Evolutionary conservation across 2,113 vertebrate species (phyloP), one percentile per base, ranked within the genome.

Genomic region (Actinemys pallida): DNA sequence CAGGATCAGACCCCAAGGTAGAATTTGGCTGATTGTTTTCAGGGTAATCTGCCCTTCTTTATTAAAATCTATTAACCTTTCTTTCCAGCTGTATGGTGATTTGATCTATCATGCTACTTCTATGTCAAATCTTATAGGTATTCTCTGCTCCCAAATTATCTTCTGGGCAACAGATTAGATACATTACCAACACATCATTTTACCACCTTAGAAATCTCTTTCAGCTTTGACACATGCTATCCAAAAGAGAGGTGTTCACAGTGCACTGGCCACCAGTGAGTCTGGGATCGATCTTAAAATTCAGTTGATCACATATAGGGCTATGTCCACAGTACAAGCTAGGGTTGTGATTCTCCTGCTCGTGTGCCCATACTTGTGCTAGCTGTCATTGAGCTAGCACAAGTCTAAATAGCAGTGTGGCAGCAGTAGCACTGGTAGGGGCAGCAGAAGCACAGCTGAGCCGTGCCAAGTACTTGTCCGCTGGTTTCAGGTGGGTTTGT

Each of bases 151-250:
- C 27, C 25, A 86, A 29, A 78, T 81, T 88, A 20, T 87, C 81
- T 81, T 87, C 82, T 69, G 27, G 6, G 7, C 69, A 87, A 83
- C 22, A 88, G 84, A 94, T 89, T 57, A 92, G 93, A 78, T 75
- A 81, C 25, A 5, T 65, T 86, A 22, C 86, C n/a, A 93, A 92
- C 65, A 79, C 13, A 87, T 90, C 29, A 90, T 93, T 96, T 92
- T 96, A 45, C 79, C 65, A 79, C 75, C n/a, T 94, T 81, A 89
- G 50, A 93, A 85, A 95, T 49, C 50, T 79, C n/a, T 95, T 81
- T 92, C 69, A 83, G n/a, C 27, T 93, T 88, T 94, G 85, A 81
- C 56, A 47, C 27, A 9, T 75, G 86, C 2, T 92, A 85, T 90
- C 50, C 83, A 85, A 93, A 97, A 91, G 35, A 93, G 91, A 52